phyloP scores from a whole-genome alignment of 2,797 vertebrate genomes.

The Chrosomus eos region DNA sequence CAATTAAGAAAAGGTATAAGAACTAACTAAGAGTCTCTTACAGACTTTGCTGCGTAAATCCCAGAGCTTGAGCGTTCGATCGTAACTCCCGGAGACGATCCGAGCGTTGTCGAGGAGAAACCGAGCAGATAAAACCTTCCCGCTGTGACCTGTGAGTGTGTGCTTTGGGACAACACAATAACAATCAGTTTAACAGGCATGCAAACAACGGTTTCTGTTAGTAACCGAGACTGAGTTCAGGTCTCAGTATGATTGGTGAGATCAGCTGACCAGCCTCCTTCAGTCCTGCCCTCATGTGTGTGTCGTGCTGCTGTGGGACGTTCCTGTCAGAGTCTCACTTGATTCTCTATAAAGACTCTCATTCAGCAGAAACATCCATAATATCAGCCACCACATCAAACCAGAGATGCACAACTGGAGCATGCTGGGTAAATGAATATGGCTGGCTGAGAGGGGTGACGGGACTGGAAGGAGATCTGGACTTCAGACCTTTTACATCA shows the following conservation, averaged over 20 bases:
- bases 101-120: conserved; percentile 95
- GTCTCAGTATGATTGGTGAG: conserved; percentile 55
- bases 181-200: not conserved
- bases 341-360: conserved; percentile 64
- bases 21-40: conserved; percentile 70
- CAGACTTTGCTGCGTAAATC: conserved; percentile 99
- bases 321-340: conserved; percentile 56
- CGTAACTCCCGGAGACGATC: conserved; percentile 95
- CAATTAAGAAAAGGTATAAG: not conserved
- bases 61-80: conserved; percentile 97
- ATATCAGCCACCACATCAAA: conserved; percentile 76
- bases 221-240: not conserved
- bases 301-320: conserved; percentile 73
- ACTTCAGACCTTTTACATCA: conserved; percentile 85
- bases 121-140: conserved; percentile 94
- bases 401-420: conserved; percentile 72
- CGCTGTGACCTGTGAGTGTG: conserved; percentile 95
- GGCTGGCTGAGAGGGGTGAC: conserved; percentile 79
- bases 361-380: conserved; percentile 69
- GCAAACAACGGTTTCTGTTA: not conserved
- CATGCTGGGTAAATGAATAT: conserved; percentile 67
- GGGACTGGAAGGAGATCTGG: conserved; percentile 54
- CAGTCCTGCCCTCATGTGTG: conserved; percentile 64
- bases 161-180: conserved; percentile 77
- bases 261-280: conserved; percentile 47